A percentile compares a stretch with the other conserved stretches of the same genome.
These are phyloP conservation scores for Caenorhabditis macrosperma DNA, from an alignment of 2,888 invertebrate species.

Conservation along the genomic window DNA sequence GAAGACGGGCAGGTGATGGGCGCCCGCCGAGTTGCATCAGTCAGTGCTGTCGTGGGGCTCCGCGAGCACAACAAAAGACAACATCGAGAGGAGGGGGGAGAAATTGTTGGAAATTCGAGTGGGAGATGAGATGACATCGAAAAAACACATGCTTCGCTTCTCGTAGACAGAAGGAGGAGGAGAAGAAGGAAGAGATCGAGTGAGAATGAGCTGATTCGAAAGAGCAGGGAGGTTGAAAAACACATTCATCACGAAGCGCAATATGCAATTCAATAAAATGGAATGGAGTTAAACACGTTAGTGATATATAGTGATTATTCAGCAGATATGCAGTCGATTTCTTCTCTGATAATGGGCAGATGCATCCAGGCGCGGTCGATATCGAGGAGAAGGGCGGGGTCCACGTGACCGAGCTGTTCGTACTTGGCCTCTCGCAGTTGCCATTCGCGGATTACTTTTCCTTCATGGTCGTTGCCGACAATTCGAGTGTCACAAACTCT, in stretches of 20 bases:
- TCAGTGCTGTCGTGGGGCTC: not conserved
- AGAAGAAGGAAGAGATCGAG: no score
- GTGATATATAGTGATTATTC: not conserved
- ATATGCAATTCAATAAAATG: not conserved
- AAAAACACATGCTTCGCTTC: slow-evolving; percentile 24
- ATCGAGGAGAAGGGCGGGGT: slow-evolving; percentile 50
- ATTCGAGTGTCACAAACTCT: slow-evolving; percentile 75
- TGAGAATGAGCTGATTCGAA: not conserved
- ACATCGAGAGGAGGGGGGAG: not conserved
- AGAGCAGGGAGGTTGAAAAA: not conserved
- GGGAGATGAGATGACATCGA: slow-evolving; percentile 16
- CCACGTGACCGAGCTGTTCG: slow-evolving; percentile 53
- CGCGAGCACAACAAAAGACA: slow-evolving; percentile 20
- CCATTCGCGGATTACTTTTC: slow-evolving; percentile 74
- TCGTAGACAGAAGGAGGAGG: not conserved
- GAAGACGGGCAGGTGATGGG: slow-evolving; percentile 29
- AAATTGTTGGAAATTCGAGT: slow-evolving; percentile 40
- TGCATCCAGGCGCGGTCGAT: slow-evolving; percentile 64
- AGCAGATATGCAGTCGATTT: slow-evolving; percentile 7
- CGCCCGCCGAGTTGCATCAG: slow-evolving; percentile 30
- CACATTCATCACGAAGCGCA: not conserved
- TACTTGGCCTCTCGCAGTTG: slow-evolving; percentile 72
- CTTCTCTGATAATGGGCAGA: slow-evolving; percentile 60
- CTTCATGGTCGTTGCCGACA: slow-evolving; percentile 62
- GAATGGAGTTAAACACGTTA: not conserved